A percentile compares a stretch with the other conserved stretches of the same genome.
phyloP scores from a whole-genome alignment of 2,113 vertebrate species.

The Phalacrocorax aristotelis region DNA sequence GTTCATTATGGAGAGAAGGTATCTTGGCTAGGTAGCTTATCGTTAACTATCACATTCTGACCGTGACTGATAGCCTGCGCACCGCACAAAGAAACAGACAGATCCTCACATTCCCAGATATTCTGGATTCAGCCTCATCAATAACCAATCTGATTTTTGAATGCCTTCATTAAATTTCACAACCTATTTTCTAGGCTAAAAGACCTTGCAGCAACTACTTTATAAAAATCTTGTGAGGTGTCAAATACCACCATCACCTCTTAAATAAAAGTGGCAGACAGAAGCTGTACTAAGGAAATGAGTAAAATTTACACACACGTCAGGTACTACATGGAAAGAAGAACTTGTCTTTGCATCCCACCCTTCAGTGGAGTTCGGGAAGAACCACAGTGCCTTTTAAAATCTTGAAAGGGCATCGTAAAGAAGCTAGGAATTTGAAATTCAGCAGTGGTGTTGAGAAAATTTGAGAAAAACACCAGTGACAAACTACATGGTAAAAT shows the following conservation, averaged over 20 bases:
- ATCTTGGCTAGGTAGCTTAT: not conserved
- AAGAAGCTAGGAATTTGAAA: not conserved
- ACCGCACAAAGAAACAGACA: not conserved
- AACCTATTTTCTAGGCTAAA: not conserved
- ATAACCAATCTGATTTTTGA: not conserved
- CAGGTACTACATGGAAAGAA: not conserved
- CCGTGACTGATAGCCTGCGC: not conserved
- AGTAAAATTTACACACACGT: not conserved
- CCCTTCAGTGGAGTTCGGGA: not conserved
- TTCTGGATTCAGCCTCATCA: constrained; percentile 21
- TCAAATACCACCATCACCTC: constrained; percentile 10
- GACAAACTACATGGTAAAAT: not conserved
- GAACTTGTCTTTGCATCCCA: not conserved
- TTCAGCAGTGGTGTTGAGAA: not conserved
- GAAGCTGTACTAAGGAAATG: not conserved
- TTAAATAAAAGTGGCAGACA: constrained; percentile 1
- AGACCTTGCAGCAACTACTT: not conserved
- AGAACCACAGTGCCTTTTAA: not conserved
- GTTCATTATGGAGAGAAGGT: not conserved
- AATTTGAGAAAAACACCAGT: not conserved
- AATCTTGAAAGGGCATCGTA: not conserved
- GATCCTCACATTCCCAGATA: constrained; percentile 16
- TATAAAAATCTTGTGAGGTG: not conserved
- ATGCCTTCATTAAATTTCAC: not conserved
- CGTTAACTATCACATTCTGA: not conserved